phyloP scores from a whole-genome alignment of 2,888 invertebrate genomes.

The Zaprionus obscuricornis region DNA sequence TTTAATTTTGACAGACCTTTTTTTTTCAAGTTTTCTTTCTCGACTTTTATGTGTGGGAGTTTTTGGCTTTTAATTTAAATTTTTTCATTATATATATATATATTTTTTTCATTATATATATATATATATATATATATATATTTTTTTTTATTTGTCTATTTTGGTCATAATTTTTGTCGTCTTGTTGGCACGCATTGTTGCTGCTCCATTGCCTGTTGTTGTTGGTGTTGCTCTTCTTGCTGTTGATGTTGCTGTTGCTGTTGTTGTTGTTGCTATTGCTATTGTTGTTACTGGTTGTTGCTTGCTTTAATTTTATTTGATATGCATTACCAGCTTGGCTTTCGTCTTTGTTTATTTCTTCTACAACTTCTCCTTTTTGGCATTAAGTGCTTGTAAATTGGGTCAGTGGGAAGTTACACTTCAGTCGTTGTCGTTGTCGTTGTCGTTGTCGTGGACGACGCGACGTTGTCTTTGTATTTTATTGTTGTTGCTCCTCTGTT shows the following conservation, averaged over 20 bases:
- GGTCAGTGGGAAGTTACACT: constrained; percentile 81
- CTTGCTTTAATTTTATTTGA: constrained; percentile 76
- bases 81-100: too few relatives aligned
- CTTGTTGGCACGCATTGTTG: constrained; percentile 68
- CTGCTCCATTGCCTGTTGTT: constrained; percentile 56
- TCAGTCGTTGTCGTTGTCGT: constrained; percentile 52
- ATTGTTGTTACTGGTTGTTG: constrained; percentile 1
- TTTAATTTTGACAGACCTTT: constrained; percentile 80
- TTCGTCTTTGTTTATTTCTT: constrained; percentile 79
- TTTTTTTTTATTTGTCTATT: constrained; percentile 63
- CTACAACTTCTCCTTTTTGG: constrained; percentile 79
- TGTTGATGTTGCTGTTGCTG: constrained; percentile 26
- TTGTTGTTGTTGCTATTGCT: constrained; percentile 40
- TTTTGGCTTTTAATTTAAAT: constrained; percentile 78
- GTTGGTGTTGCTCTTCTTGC: constrained; percentile 28
- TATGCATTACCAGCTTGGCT: constrained; percentile 77
- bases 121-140: constrained; percentile 1
- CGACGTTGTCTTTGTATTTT: not conserved
- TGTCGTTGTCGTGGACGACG: not conserved
- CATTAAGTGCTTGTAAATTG: constrained; percentile 80
- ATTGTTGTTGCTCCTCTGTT: constrained; percentile 17
- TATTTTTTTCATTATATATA: too few relatives aligned
- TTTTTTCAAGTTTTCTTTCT: constrained; percentile 73
- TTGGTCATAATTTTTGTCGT: constrained; percentile 80
- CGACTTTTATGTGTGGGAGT: constrained; percentile 78